A percentile compares a stretch with the other conserved stretches of the same genome.
Evolutionary conservation across 2,888 invertebrate species (phyloP).

Genomic region (Imbricaverruca yamaguchii): DNA sequence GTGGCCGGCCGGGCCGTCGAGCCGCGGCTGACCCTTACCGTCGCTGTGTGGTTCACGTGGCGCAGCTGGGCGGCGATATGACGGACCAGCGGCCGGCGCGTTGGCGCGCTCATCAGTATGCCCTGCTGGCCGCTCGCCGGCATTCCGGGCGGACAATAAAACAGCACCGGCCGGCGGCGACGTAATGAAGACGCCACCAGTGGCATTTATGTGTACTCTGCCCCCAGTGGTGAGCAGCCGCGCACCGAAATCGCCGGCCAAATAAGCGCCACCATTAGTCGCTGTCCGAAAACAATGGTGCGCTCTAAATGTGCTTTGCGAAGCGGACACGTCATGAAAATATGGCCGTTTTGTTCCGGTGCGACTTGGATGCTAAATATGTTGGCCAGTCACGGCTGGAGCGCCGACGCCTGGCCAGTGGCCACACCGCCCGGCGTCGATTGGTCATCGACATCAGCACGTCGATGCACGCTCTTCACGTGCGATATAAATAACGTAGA

Average conservation of each 20-base stretch:
- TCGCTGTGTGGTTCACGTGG: no score
- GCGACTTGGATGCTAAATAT: neutral
- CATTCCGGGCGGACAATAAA: neutral
- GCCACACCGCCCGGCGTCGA: no score
- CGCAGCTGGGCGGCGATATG: no score
- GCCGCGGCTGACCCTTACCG: no score
- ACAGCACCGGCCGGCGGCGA: neutral
- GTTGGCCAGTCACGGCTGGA: neutral
- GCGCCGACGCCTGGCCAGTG: no score
- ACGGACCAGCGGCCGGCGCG: neutral
- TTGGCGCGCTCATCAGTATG: neutral
- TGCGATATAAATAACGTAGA: neutral
- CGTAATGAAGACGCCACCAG: neutral
- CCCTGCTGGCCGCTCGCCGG: neutral
- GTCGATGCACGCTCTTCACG: neutral
- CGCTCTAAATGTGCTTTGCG: neutral
- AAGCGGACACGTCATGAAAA: neutral
- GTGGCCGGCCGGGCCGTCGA: neutral
- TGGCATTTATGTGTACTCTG: neutral
- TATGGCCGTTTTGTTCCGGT: neutral
- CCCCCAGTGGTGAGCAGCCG: neutral
- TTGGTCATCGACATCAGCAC: neutral
- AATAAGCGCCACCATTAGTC: neutral
- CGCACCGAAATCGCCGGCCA: neutral
- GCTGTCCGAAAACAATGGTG: neutral